Base-by-base conservation (phyloP, 2,888 invertebrate species). In the Ephialtes manifestator region DNA sequence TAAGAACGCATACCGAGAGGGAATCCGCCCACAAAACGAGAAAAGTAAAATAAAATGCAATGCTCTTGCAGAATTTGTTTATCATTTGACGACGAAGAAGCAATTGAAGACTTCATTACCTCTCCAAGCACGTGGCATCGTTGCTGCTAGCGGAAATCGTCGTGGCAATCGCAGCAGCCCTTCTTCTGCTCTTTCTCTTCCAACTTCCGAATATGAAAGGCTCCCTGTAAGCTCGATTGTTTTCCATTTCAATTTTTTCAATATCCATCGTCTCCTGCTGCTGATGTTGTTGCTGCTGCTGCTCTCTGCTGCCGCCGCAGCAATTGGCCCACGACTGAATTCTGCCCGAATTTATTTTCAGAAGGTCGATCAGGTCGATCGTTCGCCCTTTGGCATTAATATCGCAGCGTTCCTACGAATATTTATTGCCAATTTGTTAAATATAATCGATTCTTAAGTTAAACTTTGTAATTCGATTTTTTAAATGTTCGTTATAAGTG, bases 151-250 rank as follows among this genome's bases (percentile, higher is more conserved):
- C 46, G 4, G 76, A 76, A 75, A 76, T 39, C 60, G 76, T 31
- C 51, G 43, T 18, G 20, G 51, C 31, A 0, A 48, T 20, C 18
- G 79, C 58, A 28, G n/a, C 39, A 20, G 13, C 35, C 4, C 76
- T 78, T 70, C 85, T 65, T 35, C 83, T 71, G 68, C 43, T 80
- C 39, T 82, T 83, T 79, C 85, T 68, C 39, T 80, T 85, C 85
- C 85, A 85, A 35, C 85, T 85, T n/a, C 85, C 85, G 63, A 85
- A 85, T 53, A 85, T 85, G 48, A 83, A 85, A 3, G 79, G 80
- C 60, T 85, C 83, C 48, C 53, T 80, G 76, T 35, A 55, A 8
- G 60, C 43, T 28, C 48, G 51, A 71, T 70, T 46, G 35, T 72
- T 63, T 72, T 31, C 31, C 83, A 85, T 85, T 71, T 83, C 83